Base-by-base conservation (phyloP, 23 tunicate genomes). In the Clavelina lepadiformis region DNA sequence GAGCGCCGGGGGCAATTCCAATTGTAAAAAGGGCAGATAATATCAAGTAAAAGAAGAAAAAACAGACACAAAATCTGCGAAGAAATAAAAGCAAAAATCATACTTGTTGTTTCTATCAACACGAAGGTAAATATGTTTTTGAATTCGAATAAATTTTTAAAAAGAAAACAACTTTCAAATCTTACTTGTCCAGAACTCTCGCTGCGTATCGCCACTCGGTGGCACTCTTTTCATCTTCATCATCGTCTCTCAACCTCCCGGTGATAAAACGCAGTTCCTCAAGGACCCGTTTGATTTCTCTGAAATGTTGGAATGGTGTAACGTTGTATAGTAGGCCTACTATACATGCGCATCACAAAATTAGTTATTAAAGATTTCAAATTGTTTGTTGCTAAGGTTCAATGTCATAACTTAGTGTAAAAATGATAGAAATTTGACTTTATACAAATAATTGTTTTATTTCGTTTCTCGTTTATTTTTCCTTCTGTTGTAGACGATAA, bases 131-230 rank as follows among this genome's bases (percentile, higher is more conserved):
- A 41, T 11, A 8, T 8, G 49, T 11, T 15, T 41, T 41, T 8
- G 49, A 41, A 8, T 41, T 41, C 49, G 15, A 15, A 41, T 15
- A 11, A 41, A 41, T 41, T 15, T 41, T 8, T 15, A 53, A 11
- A 25, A 21, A 6, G 19, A 59, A 59, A 24, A 29, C n/a, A 6
- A 59, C 65, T 59, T 59, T 59, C 31, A 27, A 26, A 0, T 0
- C 28, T 74, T 45, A 89, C 97, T 61, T 89, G 83, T 89, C 97
- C 65, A 89, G 38, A 19, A 89, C 97, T 1, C 72, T 72, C 26
- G 97, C 97, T 13, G 97, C 87, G 58, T 81, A 89, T 37, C 61
- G 70, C 97, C 97, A 89, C 33, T 89, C 79, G 22, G 68, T 56
- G 20, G 97, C 87, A 27, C 69, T 53, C 51, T 56, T 57, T 24